Percentiles rank a stretch among this genome's conserved stretches.
These are phyloP conservation scores for Aphis gossypii DNA, from an alignment of 1,140 invertebrate genomes.

Conservation along the genomic window DNA sequence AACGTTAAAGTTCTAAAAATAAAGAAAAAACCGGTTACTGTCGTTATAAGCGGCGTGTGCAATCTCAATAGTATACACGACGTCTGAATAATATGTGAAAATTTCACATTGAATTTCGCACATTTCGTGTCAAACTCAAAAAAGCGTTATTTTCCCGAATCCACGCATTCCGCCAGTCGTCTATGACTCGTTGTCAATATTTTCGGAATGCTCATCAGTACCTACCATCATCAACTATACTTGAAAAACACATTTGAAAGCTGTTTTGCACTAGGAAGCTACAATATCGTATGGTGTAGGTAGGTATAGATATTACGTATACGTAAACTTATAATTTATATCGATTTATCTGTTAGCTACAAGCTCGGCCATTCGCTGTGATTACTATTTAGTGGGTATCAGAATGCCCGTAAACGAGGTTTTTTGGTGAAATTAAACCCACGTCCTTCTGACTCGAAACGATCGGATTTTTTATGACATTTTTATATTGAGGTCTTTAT, in stretches of 20 bases:
- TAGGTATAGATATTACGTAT: neutral
- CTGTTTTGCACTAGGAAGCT: neutral
- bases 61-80: neutral
- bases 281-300: neutral
- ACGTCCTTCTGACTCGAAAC: neutral
- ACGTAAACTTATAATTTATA: neutral
- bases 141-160: neutral
- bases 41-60: neutral
- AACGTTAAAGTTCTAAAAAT: slow-evolving; percentile 5
- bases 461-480: neutral
- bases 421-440: neutral
- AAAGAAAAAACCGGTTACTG: neutral
- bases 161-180: neutral
- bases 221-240: neutral
- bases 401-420: neutral
- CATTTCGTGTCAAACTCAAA: neutral
- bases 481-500: neutral
- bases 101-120: neutral
- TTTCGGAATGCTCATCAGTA: neutral
- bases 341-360: neutral
- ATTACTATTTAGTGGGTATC: neutral
- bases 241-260: neutral
- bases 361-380: neutral
- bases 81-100: neutral
- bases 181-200: neutral